These are phyloP conservation scores for Apus apus DNA, from an alignment of 2,113 vertebrate species.

Conservation along the genomic window DNA sequence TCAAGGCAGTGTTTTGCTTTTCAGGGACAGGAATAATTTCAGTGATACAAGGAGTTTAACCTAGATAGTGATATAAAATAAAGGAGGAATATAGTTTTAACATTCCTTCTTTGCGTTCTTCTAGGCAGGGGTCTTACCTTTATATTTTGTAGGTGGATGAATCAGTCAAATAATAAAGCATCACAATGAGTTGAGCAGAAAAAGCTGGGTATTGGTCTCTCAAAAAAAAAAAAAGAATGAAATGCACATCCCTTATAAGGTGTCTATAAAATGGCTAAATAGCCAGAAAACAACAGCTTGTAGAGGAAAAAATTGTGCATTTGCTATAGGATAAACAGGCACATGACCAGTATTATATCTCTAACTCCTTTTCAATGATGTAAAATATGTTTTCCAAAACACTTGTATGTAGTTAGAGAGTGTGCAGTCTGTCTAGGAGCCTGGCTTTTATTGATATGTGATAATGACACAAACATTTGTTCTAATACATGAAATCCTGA, in stretches of 20 bases:
- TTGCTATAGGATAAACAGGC: neutral
- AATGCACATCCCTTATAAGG: neutral
- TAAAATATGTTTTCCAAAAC: neutral
- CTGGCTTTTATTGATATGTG: neutral
- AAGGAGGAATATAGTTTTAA: neutral
- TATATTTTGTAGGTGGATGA: neutral
- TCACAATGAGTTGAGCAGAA: neutral
- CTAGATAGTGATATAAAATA: neutral
- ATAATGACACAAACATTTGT: neutral
- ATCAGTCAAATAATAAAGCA: neutral
- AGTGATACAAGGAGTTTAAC: neutral
- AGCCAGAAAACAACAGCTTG: neutral
- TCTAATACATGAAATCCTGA: neutral
- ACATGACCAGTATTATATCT: neutral
- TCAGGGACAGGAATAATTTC: neutral
- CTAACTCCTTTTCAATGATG: neutral
- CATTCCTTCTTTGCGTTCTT: neutral
- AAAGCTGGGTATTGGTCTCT: neutral
- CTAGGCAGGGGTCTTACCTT: neutral
- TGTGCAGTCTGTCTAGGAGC: neutral
- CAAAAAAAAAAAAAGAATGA: neutral
- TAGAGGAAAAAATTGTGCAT: neutral
- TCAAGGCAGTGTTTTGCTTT: neutral
- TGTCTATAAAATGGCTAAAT: neutral
- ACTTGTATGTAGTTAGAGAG: neutral